These are phyloP conservation scores for Toxotes lorentzi DNA, from an alignment of 2,797 vertebrate species.

Conservation along the genomic window DNA sequence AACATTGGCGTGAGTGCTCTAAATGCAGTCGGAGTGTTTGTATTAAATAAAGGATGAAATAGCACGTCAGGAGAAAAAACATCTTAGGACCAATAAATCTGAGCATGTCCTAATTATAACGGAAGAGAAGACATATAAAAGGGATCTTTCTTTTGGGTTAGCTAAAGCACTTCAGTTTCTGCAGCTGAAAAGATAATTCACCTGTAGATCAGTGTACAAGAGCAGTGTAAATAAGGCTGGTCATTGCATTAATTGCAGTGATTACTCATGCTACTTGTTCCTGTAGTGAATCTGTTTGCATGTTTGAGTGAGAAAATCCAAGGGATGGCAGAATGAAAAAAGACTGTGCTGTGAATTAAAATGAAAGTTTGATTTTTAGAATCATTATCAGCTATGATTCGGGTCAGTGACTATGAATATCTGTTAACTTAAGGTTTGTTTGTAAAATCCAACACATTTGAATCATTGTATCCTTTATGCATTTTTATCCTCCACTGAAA, in stretches of 20 bases:
- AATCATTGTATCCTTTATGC: not conserved
- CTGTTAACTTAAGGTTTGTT: not conserved
- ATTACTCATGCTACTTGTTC: constrained; percentile 21
- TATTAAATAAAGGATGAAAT: not conserved
- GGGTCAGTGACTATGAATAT: not conserved
- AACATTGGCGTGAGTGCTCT: not conserved
- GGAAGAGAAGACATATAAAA: not conserved
- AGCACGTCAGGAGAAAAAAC: not conserved
- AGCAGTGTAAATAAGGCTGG: constrained; percentile 37
- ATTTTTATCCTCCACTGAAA: not conserved
- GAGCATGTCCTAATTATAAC: constrained; percentile 1
- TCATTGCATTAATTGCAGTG: constrained; percentile 40
- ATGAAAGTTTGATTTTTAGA: not conserved
- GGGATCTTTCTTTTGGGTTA: not conserved
- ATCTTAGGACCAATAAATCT: not conserved
- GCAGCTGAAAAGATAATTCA: constrained; percentile 19
- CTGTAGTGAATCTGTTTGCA: constrained; percentile 1
- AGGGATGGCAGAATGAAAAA: not conserved
- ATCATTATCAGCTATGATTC: not conserved
- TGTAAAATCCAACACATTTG: not conserved
- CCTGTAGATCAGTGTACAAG: constrained; percentile 23
- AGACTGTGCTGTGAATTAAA: not conserved
- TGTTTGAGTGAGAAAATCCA: not conserved
- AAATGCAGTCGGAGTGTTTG: not conserved
- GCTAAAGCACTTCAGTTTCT: not conserved